Evolutionary conservation across 2,113 vertebrate genomes (phyloP), one percentile per base, ranked within the genome.

Genomic region (Labrus mixtus): DNA sequence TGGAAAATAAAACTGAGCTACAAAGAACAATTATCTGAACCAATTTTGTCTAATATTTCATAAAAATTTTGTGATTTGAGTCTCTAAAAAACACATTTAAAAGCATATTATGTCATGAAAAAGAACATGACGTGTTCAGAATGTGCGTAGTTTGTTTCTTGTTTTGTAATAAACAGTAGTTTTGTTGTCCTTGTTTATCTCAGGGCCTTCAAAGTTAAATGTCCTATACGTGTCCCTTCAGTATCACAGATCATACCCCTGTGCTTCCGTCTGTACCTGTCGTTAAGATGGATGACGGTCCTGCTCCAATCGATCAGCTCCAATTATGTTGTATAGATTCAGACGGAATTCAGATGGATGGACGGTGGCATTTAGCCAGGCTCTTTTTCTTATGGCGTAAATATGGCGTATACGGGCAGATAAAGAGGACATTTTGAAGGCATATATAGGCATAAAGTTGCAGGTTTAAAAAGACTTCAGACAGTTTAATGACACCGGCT

Each of bases 251-350:
- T 70, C 37, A 62, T 37, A 29, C 37, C 37, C 39, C 48, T 16
- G 7, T 5, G 13, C 20, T 58, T 45, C 25, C 64, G 43, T 76
- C 55, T 55, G 43, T 68, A 43, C 68, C 45, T 65, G 74, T 67
- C 71, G 43, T 61, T 46, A 68, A 74, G 70, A 89, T 71, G 59
- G 71, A 83, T 83, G 68, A 41, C 62, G 66, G 43, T 70, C 61
- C 60, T 60, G 51, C 20, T 68, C 10, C 1, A 70, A 81, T 68
- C 54, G 67, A 83, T 85, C 73, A 2, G 12, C 51, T 64, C 33
- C 66, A 23, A 36, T 59, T 25, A 73, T 66, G 15, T 23, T 16
- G 15, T 65, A 8, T 73, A 50, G 15, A 72, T 82, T 63, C 15
- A 73, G 54, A 54, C 54, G 74, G 19, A 76, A 79, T 41, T 39